Evolutionary conservation across 2,888 invertebrate species (phyloP), one percentile per base, ranked within the genome.

Genomic region (Linnaemya tessellans): DNA sequence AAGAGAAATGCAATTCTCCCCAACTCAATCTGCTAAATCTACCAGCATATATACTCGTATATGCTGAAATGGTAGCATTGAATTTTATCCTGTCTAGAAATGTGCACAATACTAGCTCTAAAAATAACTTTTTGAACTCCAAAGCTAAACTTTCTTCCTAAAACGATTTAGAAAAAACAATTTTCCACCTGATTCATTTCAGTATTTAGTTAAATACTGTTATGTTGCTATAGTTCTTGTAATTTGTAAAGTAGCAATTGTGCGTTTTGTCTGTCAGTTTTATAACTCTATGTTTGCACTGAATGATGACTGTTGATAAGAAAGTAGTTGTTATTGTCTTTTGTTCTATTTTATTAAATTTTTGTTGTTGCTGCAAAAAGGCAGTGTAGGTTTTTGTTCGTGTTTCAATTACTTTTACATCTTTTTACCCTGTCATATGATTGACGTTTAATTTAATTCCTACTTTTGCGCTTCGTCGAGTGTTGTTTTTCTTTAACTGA

Each of bases 401-500:
- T 56, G 74, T 77, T 85, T 82, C 79, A 82, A 82, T 85, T 85
- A 85, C 82, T 79, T 82, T 74, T 70, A 81, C 79, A 75, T 82
- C 64, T 85, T 77, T 60, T 60, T 65, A 35, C 54, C 54, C 79
- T 82, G 82, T 85, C 83, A 84, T 84, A 83, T 87, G 87, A 87
- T 86, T 87, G 87, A 84, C 87, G 70, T 87, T 84, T 87, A 87
- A 87, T 87, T 84, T 87, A 84, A 87, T 87, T 87, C 80, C 70
- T 86, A 84, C 83, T 87, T 87, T 86, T 84, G 84, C 80, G 83
- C 86, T 86, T 83, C 86, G 81, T 54, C 74, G 80, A 68, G 49
- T 78, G 58, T 71, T 81, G 71, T 60, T 78, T 58, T 78, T 60
- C 58, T 58, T 58, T 71, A 30, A 41, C n/a, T 49, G 49, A 71